phyloP scores from a whole-genome alignment of 2,113 vertebrate species.

The Tupaia tana region DNA sequence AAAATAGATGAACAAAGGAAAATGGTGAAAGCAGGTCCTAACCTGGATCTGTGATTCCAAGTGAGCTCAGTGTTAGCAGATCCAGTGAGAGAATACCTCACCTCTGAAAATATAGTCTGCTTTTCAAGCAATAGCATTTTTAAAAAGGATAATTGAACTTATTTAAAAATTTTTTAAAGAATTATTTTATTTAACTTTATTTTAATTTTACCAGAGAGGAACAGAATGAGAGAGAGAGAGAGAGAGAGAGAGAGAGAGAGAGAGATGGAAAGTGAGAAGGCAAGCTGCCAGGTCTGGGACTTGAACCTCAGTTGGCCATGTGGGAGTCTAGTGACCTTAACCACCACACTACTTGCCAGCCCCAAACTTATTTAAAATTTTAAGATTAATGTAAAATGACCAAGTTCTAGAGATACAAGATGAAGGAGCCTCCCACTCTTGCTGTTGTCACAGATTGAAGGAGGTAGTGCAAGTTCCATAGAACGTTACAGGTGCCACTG shows the following conservation, averaged over 20 bases:
- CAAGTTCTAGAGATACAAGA: not conserved
- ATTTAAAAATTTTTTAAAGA: not conserved
- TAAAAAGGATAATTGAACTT: not conserved
- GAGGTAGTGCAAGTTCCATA: not conserved
- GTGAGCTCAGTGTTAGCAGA: not conserved
- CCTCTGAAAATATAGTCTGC: not conserved
- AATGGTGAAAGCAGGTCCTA: not conserved
- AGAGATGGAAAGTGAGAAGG: too few relatives aligned
- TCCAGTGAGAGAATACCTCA: not conserved
- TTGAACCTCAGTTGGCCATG: too few relatives aligned
- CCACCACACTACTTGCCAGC: too few relatives aligned
- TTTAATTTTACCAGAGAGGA: too few relatives aligned
- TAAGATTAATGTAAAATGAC: not conserved
- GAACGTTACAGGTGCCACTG: not conserved
- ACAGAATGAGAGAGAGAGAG: too few relatives aligned
- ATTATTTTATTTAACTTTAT: too few relatives aligned
- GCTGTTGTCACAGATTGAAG: not conserved
- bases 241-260: too few relatives aligned
- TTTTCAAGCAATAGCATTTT: not conserved
- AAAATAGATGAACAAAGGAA: not conserved
- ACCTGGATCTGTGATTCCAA: not conserved
- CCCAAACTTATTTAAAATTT: not conserved
- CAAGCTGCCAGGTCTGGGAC: too few relatives aligned
- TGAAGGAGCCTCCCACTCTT: not conserved
- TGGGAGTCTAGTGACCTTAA: too few relatives aligned